Conservation (phyloP, 2,888 invertebrate species). For the Anorthoa munda region DNA sequence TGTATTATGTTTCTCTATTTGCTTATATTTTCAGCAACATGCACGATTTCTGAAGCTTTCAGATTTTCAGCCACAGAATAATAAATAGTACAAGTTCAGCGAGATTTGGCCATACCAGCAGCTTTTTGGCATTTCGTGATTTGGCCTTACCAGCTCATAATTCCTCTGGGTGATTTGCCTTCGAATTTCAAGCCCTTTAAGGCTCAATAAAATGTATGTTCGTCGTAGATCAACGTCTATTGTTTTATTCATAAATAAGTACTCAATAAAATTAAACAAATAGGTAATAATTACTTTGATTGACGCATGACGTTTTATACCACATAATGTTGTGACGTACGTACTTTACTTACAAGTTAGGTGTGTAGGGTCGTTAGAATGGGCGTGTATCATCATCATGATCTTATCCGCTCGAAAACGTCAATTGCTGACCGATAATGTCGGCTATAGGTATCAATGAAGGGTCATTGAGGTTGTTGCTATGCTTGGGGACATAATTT, state of each 20-base stretch:
- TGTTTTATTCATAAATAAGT: slow-evolving; percentile 40
- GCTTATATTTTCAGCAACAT: too few species aligned
- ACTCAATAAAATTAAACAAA: slow-evolving; percentile 43
- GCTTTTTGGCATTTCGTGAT: too few species aligned
- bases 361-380: slow-evolving; percentile 18
- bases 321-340: slow-evolving; percentile 32
- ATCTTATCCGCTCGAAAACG: neutral
- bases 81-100: too few species aligned
- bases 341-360: slow-evolving; percentile 23
- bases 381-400: slow-evolving; percentile 4
- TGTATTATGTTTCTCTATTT: too few species aligned
- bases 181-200: slow-evolving; percentile 1
- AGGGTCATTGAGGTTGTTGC: neutral
- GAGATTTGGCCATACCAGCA: too few species aligned
- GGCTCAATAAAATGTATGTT: neutral
- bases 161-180: too few species aligned
- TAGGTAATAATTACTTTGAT: slow-evolving; percentile 16
- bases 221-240: slow-evolving; percentile 1
- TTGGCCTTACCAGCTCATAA: too few species aligned
- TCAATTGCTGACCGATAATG: neutral
- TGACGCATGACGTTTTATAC: slow-evolving; percentile 37
- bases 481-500: neutral
- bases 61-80: too few species aligned
- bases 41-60: too few species aligned
- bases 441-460: neutral